These are phyloP conservation scores for Sturnira hondurensis DNA, from an alignment of 2,113 vertebrate genomes.

Conservation along the genomic window DNA sequence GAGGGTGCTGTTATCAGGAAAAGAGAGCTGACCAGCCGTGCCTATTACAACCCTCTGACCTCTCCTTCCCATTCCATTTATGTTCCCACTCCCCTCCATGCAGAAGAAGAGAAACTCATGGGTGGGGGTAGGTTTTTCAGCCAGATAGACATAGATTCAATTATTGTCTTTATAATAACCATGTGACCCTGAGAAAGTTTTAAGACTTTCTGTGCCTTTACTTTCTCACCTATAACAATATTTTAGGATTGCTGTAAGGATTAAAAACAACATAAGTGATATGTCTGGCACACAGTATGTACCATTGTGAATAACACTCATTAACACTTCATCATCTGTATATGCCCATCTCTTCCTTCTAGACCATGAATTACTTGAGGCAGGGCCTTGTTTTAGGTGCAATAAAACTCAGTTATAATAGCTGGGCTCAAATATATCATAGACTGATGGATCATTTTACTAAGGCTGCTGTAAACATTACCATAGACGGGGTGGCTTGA, in stretches of 20 bases:
- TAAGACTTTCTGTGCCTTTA: neutral
- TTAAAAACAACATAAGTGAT: neutral
- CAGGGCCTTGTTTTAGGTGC: neutral
- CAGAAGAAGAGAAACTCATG: neutral
- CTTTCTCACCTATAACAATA: neutral
- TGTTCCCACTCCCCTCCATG: neutral
- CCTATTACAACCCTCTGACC: neutral
- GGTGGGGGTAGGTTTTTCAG: neutral
- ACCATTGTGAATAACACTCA: neutral
- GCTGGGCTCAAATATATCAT: neutral
- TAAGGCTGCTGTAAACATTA: neutral
- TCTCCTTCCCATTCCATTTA: fast-evolving
- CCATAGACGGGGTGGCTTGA: neutral
- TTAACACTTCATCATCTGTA: neutral
- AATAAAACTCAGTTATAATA: neutral
- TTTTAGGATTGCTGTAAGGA: neutral
- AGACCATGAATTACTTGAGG: neutral
- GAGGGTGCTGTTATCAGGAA: neutral
- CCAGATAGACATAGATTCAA: neutral
- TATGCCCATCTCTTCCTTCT: neutral
- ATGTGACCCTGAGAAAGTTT: neutral
- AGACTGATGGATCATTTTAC: neutral
- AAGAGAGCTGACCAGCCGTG: neutral
- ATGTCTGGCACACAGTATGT: neutral
- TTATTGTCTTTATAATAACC: neutral